A percentile compares a stretch with the other conserved stretches of the same genome.
Evolutionary conservation across 2,888 invertebrate species (phyloP).

Genomic region (Cheilosia soror): DNA sequence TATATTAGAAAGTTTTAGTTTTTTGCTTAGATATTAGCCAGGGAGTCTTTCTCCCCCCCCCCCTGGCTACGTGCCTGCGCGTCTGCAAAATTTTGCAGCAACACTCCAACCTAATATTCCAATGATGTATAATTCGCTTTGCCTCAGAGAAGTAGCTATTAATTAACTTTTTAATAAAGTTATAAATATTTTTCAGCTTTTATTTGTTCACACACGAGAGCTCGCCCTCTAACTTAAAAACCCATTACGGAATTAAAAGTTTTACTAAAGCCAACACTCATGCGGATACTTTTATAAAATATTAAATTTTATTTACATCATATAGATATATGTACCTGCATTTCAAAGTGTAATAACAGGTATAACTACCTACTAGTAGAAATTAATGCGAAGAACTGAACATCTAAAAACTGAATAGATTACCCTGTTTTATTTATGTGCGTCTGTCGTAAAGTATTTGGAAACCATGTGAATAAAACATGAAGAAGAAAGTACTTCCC

Average conservation of each 20-base stretch:
- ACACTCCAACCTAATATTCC: too few species aligned
- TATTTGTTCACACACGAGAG: not conserved
- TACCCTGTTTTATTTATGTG: not conserved
- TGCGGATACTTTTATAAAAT: not conserved
- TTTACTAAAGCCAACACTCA: not conserved
- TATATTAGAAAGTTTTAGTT: too few species aligned
- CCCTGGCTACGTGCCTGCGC: too few species aligned
- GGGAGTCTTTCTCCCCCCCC: too few species aligned
- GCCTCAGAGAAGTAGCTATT: not conserved
- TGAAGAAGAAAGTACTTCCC: constrained; percentile 16
- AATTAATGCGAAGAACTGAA: not conserved
- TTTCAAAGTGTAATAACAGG: not conserved
- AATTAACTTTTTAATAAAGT: not conserved
- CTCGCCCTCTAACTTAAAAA: not conserved
- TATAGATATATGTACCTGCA: too few species aligned
- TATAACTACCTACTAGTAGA: not conserved
- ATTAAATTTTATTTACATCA: not conserved
- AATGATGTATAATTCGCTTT: not conserved
- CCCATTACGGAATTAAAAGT: not conserved
- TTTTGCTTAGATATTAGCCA: too few species aligned
- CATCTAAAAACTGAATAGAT: constrained; percentile 1
- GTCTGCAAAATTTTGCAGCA: not conserved
- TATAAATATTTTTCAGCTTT: not conserved
- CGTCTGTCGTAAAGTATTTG: not conserved
- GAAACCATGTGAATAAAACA: constrained; percentile 9